phyloP scores from a whole-genome alignment of 37 sponge, comb jelly and placozoan species.

The Halisarca cf. caerulea region DNA sequence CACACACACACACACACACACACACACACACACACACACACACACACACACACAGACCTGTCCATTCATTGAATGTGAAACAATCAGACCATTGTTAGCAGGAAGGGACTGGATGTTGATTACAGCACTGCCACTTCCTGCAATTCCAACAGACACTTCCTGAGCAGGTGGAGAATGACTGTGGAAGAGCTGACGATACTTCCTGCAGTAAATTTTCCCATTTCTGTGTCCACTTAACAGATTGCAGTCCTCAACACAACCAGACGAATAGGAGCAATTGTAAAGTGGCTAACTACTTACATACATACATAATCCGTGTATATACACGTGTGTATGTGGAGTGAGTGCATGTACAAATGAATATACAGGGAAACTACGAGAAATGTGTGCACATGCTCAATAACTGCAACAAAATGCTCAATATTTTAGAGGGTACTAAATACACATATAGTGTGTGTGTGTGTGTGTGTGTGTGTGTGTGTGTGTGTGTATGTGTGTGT shows the following conservation, averaged over 20 bases:
- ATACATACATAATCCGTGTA: too few species aligned
- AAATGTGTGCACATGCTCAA: too few species aligned
- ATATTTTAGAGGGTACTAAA: too few species aligned
- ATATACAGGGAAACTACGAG: too few species aligned
- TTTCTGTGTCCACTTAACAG: constrained; percentile 4
- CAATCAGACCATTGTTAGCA: neutral
- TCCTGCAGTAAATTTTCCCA: neutral
- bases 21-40: neutral
- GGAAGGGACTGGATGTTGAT: neutral
- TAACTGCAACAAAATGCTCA: too few species aligned
- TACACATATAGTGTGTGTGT: neutral
- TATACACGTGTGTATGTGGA: too few species aligned
- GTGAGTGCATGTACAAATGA: too few species aligned
- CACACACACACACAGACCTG: neutral
- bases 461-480: neutral
- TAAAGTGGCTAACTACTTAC: neutral
- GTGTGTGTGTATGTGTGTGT: neutral
- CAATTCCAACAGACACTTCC: neutral
- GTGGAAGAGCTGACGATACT: constrained; percentile 2
- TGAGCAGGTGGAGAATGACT: neutral
- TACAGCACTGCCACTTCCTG: neutral
- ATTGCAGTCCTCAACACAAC: neutral
- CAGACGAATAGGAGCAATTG: neutral
- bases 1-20: neutral
- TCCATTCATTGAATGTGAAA: neutral